These are phyloP conservation scores for Nothocercus julius DNA, from an alignment of 2,113 vertebrate species.

Conservation along the genomic window DNA sequence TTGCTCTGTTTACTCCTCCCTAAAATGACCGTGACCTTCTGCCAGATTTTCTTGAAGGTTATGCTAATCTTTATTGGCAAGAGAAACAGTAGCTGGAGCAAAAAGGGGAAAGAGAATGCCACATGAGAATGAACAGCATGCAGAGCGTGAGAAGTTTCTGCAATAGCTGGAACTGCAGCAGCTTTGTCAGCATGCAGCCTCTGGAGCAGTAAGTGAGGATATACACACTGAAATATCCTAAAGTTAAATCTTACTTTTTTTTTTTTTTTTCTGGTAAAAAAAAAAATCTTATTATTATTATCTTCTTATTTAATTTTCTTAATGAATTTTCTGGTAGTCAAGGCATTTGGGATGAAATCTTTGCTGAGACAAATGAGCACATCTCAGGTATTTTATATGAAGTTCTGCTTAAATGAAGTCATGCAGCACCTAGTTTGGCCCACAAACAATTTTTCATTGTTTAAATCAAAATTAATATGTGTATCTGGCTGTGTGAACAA, in stretches of 20 bases:
- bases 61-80: slow-evolving; percentile 70
- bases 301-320: background rate
- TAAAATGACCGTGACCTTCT: slow-evolving; percentile 60
- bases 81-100: slow-evolving; percentile 68
- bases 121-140: slow-evolving; percentile 67
- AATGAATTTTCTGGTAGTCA: background rate
- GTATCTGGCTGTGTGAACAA: background rate
- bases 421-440: background rate
- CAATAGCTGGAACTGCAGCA: slow-evolving; percentile 57
- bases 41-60: slow-evolving; percentile 71
- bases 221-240: background rate
- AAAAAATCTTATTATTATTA: background rate
- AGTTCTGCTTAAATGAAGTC: background rate
- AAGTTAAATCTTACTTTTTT: background rate
- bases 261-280: background rate
- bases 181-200: slow-evolving; percentile 50
- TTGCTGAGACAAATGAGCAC: background rate
- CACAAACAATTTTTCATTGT: background rate
- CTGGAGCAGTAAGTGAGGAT: slow-evolving; percentile 6
- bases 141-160: slow-evolving; percentile 67
- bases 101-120: slow-evolving; percentile 66
- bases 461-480: background rate
- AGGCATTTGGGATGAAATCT: background rate
- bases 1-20: slow-evolving; percentile 58
- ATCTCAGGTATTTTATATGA: background rate